Percentiles rank a stretch among this genome's conserved stretches.
These are phyloP conservation scores for Smittia aterrima DNA, from an alignment of 2,888 invertebrate species.

Conservation along the genomic window DNA sequence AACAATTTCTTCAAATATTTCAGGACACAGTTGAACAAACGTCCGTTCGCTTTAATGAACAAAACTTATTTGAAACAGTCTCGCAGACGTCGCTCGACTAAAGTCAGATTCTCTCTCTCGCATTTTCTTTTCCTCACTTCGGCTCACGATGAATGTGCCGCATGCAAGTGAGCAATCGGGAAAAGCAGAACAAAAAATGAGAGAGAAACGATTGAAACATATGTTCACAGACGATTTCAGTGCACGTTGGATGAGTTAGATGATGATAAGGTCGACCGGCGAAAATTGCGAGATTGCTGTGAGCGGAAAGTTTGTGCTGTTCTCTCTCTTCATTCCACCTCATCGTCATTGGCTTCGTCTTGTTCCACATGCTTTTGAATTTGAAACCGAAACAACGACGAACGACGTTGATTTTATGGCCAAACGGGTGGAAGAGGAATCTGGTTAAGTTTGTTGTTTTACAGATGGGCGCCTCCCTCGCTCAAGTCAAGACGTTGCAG, in stretches of 20 bases:
- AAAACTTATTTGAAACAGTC: constrained; percentile 31
- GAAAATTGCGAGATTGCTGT: constrained; percentile 1
- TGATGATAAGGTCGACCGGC: constrained; percentile 13
- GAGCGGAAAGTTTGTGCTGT: background rate
- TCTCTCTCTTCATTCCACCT: too few relatives aligned
- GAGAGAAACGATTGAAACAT: constrained; percentile 9
- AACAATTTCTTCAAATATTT: constrained; percentile 18
- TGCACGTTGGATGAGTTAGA: background rate
- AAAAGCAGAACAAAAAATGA: background rate
- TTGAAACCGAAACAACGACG: background rate
- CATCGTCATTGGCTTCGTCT: too few relatives aligned
- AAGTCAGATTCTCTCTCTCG: constrained; percentile 16
- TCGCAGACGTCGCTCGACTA: background rate
- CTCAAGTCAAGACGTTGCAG: background rate
- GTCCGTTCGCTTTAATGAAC: constrained; percentile 29
- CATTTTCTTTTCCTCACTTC: background rate
- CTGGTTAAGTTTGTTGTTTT: background rate
- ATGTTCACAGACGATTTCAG: background rate
- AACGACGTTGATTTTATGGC: background rate
- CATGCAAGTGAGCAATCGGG: constrained; percentile 10
- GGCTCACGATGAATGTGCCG: background rate
- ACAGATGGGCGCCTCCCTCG: constrained; percentile 23
- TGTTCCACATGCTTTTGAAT: too few relatives aligned
- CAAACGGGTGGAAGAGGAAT: background rate
- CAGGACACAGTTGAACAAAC: constrained; percentile 20